Conservation (phyloP, 2,888 invertebrate genomes). For the Chromoteleia sp. region DNA sequence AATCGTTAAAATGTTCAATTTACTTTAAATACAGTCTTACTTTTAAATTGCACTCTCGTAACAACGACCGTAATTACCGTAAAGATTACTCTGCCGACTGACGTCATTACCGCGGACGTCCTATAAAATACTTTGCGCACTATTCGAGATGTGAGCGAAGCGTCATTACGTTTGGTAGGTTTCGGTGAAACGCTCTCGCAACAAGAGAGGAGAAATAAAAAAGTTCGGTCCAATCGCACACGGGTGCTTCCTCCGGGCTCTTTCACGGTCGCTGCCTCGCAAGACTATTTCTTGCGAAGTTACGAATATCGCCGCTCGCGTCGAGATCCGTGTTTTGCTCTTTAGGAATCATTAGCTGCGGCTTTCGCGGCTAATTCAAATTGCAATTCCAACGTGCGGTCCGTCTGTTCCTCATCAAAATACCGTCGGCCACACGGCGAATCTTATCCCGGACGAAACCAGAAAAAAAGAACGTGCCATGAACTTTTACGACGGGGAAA, state of each 20-base stretch:
- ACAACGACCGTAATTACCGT: constrained; percentile 57
- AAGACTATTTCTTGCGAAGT: constrained; percentile 75
- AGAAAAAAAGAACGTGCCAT: constrained; percentile 70
- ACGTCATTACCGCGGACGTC: constrained; percentile 61
- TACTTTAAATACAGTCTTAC: constrained; percentile 49
- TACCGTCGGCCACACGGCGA: constrained; percentile 79
- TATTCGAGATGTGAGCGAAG: constrained; percentile 53
- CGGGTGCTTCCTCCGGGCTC: constrained; percentile 62
- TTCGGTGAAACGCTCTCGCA: constrained; percentile 67
- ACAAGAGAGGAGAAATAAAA: constrained; percentile 64
- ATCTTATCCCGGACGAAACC: constrained; percentile 59
- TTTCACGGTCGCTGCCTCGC: constrained; percentile 74
- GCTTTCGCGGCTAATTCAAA: constrained; percentile 84
- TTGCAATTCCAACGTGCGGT: constrained; percentile 80
- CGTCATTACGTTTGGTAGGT: constrained; percentile 68
- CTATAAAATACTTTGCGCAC: constrained; percentile 64
- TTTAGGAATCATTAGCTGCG: constrained; percentile 83
- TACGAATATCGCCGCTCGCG: constrained; percentile 75
- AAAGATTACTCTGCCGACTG: constrained; percentile 61
- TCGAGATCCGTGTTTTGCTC: constrained; percentile 79
- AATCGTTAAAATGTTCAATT: constrained; percentile 59
- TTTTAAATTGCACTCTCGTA: constrained; percentile 59
- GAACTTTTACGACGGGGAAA: constrained; percentile 78
- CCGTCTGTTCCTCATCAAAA: constrained; percentile 82
- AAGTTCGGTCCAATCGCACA: constrained; percentile 72